Evolutionary conservation across 2,888 invertebrate genomes (phyloP).

Genomic region (Nymphalis polychloros): DNA sequence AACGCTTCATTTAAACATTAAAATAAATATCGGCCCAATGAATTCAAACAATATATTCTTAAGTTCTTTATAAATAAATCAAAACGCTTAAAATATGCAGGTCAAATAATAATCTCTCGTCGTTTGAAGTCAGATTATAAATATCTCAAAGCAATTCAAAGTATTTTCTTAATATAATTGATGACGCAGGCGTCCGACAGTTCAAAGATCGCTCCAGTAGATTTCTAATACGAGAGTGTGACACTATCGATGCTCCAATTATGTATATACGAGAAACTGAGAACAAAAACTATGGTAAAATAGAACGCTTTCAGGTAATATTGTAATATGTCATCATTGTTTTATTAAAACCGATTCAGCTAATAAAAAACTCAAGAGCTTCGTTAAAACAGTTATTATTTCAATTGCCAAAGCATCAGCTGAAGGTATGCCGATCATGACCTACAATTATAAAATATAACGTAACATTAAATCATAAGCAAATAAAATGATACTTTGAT

Average conservation of each 20-base stretch:
- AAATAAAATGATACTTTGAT: too few relatives aligned
- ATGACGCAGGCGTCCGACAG: constrained; percentile 35
- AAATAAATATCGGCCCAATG: too few relatives aligned
- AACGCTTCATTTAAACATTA: too few relatives aligned
- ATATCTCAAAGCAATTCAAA: constrained; percentile 16
- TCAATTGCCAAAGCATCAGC: too few relatives aligned
- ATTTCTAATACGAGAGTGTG: constrained; percentile 54
- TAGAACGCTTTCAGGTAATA: background rate
- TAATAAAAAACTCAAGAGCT: too few relatives aligned
- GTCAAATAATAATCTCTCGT: constrained; percentile 14
- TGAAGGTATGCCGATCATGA: too few relatives aligned
- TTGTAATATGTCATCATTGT: too few relatives aligned
- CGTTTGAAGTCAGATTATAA: constrained; percentile 13
- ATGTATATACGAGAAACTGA: constrained; percentile 17
- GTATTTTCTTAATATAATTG: constrained; percentile 24
- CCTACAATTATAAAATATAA: too few relatives aligned
- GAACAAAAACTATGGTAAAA: constrained; percentile 1
- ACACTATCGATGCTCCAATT: constrained; percentile 29
- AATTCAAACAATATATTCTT: background rate
- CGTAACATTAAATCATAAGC: too few relatives aligned
- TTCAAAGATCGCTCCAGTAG: constrained; percentile 54
- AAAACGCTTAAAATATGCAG: constrained; percentile 7
- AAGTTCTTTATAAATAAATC: background rate
- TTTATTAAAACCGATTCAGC: too few relatives aligned
- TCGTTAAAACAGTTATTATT: too few relatives aligned